phyloP scores from a whole-genome alignment of 2,888 invertebrate genomes.

The Seira sanloemensis region DNA sequence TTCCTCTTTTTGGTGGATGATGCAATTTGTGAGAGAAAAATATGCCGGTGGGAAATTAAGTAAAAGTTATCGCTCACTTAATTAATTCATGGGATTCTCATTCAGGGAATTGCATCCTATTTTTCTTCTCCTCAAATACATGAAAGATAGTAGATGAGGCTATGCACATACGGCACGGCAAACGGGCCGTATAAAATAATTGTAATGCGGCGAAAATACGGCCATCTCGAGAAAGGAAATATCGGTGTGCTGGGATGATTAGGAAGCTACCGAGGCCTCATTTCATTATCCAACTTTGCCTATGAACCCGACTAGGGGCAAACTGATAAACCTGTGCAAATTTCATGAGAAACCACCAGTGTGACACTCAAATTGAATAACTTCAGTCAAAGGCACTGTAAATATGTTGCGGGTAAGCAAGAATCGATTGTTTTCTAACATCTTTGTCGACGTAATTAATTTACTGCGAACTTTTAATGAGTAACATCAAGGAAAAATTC shows the following conservation, averaged over 20 bases:
- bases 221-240: too few species aligned
- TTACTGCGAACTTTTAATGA: background rate
- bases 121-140: background rate
- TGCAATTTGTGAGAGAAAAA: slow-evolving; percentile 2
- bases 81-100: slow-evolving; percentile 51
- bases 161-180: too few species aligned
- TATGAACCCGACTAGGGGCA: background rate
- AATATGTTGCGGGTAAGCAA: too few species aligned
- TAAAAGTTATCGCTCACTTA: slow-evolving; percentile 4
- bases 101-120: slow-evolving; percentile 24
- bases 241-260: too few species aligned
- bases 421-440: too few species aligned
- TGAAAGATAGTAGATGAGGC: too few species aligned
- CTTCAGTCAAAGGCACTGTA: too few species aligned
- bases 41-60: slow-evolving; percentile 35
- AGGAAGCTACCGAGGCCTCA: background rate
- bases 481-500: background rate
- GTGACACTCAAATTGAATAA: too few species aligned
- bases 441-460: background rate
- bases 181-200: too few species aligned
- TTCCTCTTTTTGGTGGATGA: background rate
- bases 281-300: background rate
- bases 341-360: too few species aligned
- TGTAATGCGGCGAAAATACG: too few species aligned
- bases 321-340: background rate